Conservation (phyloP, 2,113 vertebrate species). For the Gopherus flavomarginatus region DNA sequence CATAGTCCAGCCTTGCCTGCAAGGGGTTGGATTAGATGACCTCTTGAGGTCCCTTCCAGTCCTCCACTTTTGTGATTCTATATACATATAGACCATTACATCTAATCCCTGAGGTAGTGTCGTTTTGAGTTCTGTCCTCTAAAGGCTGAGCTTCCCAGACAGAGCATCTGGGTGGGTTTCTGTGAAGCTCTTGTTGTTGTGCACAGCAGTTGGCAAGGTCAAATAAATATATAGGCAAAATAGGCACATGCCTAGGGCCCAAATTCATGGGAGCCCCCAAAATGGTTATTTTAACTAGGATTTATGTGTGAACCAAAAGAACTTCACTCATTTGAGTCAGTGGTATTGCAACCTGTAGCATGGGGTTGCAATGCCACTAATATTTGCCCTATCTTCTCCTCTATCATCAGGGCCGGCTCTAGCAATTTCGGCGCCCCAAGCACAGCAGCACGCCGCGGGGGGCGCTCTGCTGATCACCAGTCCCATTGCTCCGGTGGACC, state of each 20-base stretch:
- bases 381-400: background rate
- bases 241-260: background rate
- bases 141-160: too few relatives aligned
- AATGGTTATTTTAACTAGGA: background rate
- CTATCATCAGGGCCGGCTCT: background rate
- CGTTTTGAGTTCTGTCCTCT: too few relatives aligned
- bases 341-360: background rate
- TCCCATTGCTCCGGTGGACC: too few relatives aligned
- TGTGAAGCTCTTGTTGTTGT: background rate
- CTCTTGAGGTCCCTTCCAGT: background rate
- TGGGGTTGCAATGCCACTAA: background rate
- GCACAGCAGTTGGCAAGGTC: background rate
- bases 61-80: rapidly evolving
- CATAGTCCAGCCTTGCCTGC: rapidly evolving
- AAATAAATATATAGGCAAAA: background rate
- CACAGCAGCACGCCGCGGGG: too few relatives aligned
- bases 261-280: background rate
- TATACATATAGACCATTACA: background rate
- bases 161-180: background rate
- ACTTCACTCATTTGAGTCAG: background rate
- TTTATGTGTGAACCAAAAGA: background rate
- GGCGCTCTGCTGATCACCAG: too few relatives aligned
- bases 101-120: too few relatives aligned
- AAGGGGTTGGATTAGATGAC: background rate
- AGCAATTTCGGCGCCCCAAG: too few relatives aligned